Evolutionary conservation across 2,888 invertebrate species (phyloP).

Genomic region (Lepidonotus clava): DNA sequence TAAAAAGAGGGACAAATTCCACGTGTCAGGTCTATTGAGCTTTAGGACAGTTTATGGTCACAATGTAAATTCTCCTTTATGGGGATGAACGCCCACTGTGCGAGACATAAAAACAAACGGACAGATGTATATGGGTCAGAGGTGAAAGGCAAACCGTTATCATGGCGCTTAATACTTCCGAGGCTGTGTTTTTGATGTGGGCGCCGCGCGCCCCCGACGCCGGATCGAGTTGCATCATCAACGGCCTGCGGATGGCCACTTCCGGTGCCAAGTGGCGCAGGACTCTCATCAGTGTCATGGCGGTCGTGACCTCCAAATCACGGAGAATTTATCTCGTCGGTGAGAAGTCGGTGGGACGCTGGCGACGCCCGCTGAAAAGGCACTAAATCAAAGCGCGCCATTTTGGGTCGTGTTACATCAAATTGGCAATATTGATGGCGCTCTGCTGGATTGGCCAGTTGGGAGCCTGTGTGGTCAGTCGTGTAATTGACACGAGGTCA

Average conservation of each 20-base stretch:
- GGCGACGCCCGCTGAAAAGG: conserved; percentile 8
- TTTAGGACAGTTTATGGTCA: too few relatives aligned
- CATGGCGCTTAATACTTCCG: conserved; percentile 32
- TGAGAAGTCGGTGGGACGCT: neutral
- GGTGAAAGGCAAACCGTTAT: neutral
- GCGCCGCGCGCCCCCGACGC: neutral
- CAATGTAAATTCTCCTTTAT: too few relatives aligned
- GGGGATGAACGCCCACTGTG: too few relatives aligned
- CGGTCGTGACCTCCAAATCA: neutral
- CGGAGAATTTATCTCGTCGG: conserved; percentile 1
- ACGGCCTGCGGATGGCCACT: neutral
- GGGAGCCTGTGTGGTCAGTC: conserved; percentile 43
- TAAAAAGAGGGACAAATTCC: too few relatives aligned
- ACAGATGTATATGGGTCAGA: conserved; percentile 28
- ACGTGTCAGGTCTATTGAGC: too few relatives aligned
- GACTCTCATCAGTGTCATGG: conserved; percentile 27
- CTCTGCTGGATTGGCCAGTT: neutral
- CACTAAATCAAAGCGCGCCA: conserved; percentile 38
- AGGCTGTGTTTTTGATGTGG: conserved; percentile 4
- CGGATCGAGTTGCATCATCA: conserved; percentile 32
- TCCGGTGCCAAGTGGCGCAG: neutral
- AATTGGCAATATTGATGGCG: conserved; percentile 44
- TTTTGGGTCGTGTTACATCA: conserved; percentile 35
- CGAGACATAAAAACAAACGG: conserved; percentile 17
- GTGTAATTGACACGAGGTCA: conserved; percentile 45